Conservation (phyloP, 2,797 vertebrate genomes). For the Halcyon badia region DNA sequence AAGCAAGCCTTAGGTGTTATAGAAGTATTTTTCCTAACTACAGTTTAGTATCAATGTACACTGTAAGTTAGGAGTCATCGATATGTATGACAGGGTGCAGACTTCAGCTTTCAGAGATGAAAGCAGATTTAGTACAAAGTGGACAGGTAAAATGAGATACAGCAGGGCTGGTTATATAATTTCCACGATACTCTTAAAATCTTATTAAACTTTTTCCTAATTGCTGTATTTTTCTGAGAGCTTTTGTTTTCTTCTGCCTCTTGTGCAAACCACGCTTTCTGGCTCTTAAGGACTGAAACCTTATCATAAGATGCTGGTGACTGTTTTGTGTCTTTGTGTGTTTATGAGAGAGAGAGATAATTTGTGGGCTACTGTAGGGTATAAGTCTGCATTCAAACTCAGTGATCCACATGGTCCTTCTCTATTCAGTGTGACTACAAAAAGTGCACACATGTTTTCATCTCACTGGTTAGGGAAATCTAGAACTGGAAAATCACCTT, state of each 20-base stretch:
- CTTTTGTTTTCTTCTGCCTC: background rate
- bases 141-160: background rate
- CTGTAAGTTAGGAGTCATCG: background rate
- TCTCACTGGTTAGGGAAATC: background rate
- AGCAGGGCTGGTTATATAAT: background rate
- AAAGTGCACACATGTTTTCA: background rate
- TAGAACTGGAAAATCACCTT: background rate
- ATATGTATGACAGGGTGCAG: background rate
- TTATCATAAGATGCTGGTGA: background rate
- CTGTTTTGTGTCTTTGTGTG: background rate
- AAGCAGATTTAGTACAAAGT: background rate
- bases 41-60: background rate
- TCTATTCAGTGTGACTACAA: background rate
- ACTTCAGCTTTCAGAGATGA: background rate
- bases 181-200: background rate
- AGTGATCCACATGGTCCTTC: accelerated
- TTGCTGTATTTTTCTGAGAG: background rate
- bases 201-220: background rate
- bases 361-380: background rate
- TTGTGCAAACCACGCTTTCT: accelerated
- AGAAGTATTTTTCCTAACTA: background rate
- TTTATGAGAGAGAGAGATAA: background rate
- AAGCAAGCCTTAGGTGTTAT: background rate
- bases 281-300: background rate
- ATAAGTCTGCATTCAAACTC: background rate